These are phyloP conservation scores for Microcebus ravelobensis DNA, from an alignment of 2,113 vertebrate species.

Conservation along the genomic window DNA sequence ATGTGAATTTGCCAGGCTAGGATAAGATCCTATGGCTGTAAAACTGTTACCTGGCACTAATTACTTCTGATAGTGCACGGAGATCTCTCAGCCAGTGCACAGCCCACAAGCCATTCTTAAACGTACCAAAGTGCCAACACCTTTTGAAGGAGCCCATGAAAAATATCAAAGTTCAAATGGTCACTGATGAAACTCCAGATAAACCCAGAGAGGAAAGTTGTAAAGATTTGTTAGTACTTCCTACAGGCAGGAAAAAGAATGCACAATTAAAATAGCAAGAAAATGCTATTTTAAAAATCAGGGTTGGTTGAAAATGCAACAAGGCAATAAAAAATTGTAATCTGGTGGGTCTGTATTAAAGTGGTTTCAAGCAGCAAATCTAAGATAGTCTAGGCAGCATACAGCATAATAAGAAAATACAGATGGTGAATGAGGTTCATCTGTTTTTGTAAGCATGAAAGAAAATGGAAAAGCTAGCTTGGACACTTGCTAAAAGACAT, in stretches of 20 bases:
- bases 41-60: not conserved
- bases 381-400: not conserved
- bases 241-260: not conserved
- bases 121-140: not conserved
- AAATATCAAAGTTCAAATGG: conserved; percentile 4
- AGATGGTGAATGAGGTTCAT: not conserved
- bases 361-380: not conserved
- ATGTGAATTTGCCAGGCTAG: not conserved
- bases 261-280: not conserved
- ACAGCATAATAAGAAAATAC: not conserved
- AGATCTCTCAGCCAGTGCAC: not conserved
- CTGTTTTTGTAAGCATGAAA: not conserved
- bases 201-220: conserved; percentile 12
- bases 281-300: conserved; percentile 21
- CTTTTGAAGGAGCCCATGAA: not conserved
- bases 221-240: not conserved
- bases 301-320: not conserved
- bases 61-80: not conserved
- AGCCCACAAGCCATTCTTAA: not conserved
- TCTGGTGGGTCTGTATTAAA: not conserved
- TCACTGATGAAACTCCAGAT: conserved; percentile 11
- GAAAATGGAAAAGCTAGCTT: not conserved
- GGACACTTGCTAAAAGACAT: not conserved
- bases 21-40: not conserved
- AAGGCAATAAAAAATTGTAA: not conserved